Evolutionary conservation across 2,797 vertebrate genomes (phyloP), one percentile per base, ranked within the genome.

Genomic region (Periparus ater): DNA sequence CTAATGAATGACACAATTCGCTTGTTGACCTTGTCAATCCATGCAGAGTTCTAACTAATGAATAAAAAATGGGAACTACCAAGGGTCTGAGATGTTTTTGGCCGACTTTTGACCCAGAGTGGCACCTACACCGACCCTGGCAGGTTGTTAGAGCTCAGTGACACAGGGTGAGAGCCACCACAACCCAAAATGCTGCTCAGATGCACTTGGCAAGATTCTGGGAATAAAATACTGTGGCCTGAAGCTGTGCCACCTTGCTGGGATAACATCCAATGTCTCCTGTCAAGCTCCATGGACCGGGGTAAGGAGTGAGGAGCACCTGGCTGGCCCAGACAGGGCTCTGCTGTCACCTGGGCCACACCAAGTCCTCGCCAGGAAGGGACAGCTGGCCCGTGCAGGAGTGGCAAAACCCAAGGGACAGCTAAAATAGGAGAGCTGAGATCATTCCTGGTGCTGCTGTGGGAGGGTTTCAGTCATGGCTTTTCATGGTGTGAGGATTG

Each of bases 211-310:
- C 82, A 80, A 57, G 47, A 57, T 22, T 6, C 62, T 54, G 38
- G 4, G 50, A 80, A 66, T n/a, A 18, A 85, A 91, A 89, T 27
- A 36, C 8, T 71, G 32, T 3, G 1, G 7, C 75, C 85, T 75
- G 85, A 88, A 78, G 89, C 75, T 29, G n/a, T n/a, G 75, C 81
- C 92, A 92, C 88, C 74, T 85, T 65, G 63, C 88, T 93, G 92
- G 93, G 88, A 67, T n/a, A 40, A 9, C 44, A 65, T 89, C 84
- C 91, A 91, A 6, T 2, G 36, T n/a, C 89, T 91, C 72, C 47
- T 8, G 65, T 72, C 91, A 83, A 87, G 91, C 80, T 78, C 67
- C 90, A 91, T 73, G 51, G 80, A 54, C 1, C 4, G 0, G 44
- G 65, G 30, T 23, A 42, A 91, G 32, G 81, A 96, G 89, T 68